Base-by-base conservation (phyloP, 1,140 invertebrate species). In the Globodera rostochiensis region DNA sequence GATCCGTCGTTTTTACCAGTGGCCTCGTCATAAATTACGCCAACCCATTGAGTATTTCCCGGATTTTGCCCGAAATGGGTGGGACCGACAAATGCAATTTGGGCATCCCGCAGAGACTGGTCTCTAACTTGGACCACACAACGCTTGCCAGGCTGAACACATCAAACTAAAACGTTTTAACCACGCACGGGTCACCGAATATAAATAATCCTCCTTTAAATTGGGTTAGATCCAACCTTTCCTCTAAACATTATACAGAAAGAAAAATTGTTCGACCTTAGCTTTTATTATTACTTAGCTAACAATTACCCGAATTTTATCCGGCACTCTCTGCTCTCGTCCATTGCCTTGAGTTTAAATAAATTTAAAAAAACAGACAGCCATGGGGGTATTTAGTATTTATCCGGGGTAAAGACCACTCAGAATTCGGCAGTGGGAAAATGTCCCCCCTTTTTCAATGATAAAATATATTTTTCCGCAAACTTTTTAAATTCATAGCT, bases 1-100 rank as follows among this genome's bases (percentile, higher is more conserved):
- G 82, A 83, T 2, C 82, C 82, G 76, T 83, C 82, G 57, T 83
- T 83, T 67, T 83, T 83, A 7, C 82, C 82, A 1, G 53, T 80
- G 8, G 82, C 49, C 57, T 79, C 53, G n/a, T 83, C 82, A 25
- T 83, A 83, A 64, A 83, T 57, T n/a, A 83, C 82, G n/a, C 82
- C 82, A 49, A 83, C 73, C 82, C 82, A 83, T 36, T 53, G 25
- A 47, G 25, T 47, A 50, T 19, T 45, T 15, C 80, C 80, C 45
- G 80, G 81, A n/a, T 77, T 83, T 66, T 36, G n/a, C 9, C 64
- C 77, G 70, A 83, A 83, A 77, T 84, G 45, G 4, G 82, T 83
- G 15, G 69, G 45, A n/a, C 82, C 82, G n/a, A 83, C 74, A 73
- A 76, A 83, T 36, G 73, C 82, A 60, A 83, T 73, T 69, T 25